Evolutionary conservation across 1,140 invertebrate species (phyloP).

Genomic region (Drosophila rufa): DNA sequence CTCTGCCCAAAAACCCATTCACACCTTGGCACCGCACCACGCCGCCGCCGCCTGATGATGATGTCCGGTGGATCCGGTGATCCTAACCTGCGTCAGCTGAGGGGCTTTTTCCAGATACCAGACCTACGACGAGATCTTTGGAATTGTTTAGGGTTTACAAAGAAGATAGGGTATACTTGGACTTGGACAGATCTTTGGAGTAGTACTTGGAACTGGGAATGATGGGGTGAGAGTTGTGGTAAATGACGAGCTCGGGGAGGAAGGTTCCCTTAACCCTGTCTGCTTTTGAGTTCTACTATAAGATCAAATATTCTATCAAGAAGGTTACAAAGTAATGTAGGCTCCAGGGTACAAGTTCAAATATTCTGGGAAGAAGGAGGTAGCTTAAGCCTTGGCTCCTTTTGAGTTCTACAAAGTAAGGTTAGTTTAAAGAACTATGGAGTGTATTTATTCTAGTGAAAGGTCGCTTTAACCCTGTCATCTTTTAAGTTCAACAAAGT

Average conservation of each 20-base stretch:
- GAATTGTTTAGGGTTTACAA: background rate
- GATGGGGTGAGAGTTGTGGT: background rate
- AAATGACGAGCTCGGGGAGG: background rate
- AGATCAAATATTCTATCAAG: too few species aligned
- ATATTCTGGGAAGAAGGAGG: too few species aligned
- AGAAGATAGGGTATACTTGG: background rate
- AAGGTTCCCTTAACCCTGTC: too few species aligned
- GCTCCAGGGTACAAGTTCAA: too few species aligned
- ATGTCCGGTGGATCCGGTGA: slow-evolving; percentile 19
- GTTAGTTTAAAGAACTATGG: too few species aligned
- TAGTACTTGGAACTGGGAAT: background rate
- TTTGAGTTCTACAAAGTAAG: too few species aligned
- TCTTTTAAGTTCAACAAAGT: background rate
- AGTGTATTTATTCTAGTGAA: too few species aligned
- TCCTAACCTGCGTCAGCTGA: slow-evolving; percentile 16
- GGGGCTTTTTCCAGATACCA: slow-evolving; percentile 24
- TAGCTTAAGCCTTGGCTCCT: too few species aligned
- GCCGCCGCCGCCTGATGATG: slow-evolving; percentile 7
- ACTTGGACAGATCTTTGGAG: background rate
- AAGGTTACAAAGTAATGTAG: too few species aligned
- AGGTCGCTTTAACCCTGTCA: too few species aligned
- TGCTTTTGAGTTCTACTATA: too few species aligned
- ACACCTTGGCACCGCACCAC: slow-evolving; percentile 18
- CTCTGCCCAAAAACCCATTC: slow-evolving; percentile 25
- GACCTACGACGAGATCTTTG: slow-evolving; percentile 2